Conservation (phyloP, 64 coral and sea anemone species). For the Hydrozoanthus tunicans region DNA sequence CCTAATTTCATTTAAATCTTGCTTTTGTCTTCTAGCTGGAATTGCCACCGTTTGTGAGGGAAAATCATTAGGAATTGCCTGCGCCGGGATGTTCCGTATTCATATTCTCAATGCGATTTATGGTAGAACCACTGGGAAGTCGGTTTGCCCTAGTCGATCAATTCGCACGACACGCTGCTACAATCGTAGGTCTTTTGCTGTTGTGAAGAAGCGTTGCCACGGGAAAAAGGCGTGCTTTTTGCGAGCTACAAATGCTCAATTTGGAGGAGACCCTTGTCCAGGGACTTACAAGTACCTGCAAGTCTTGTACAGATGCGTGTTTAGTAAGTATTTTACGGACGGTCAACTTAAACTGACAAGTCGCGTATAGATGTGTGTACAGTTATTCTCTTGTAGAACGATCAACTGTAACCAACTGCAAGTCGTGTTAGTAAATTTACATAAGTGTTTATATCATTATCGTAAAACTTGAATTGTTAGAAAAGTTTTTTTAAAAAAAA, state of each 20-base stretch:
- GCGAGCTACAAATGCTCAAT: not conserved
- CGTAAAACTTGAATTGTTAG: too few species aligned
- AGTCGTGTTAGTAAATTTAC: too few species aligned
- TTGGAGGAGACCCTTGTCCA: constrained; percentile 18
- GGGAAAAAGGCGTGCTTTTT: constrained; percentile 10
- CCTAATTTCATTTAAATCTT: not conserved
- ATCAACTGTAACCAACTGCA: too few species aligned
- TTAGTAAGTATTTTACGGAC: not conserved
- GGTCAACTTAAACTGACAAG: too few species aligned
- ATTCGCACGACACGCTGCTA: constrained; percentile 37
- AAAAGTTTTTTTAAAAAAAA: too few species aligned
- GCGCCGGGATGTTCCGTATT: not conserved
- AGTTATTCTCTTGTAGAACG: too few species aligned
- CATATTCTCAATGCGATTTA: constrained; percentile 33
- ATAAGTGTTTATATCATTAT: too few species aligned
- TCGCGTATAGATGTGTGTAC: too few species aligned
- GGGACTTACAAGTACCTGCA: constrained; percentile 20
- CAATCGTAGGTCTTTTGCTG: constrained; percentile 13
- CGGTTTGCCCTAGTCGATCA: constrained; percentile 15
- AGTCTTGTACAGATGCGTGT: constrained; percentile 36
- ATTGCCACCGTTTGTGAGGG: constrained; percentile 8
- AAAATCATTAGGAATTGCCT: not conserved
- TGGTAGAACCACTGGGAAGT: constrained; percentile 39
- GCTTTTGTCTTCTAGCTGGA: not conserved
- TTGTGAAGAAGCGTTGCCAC: constrained; percentile 20